Conservation (phyloP, 2,888 invertebrate species). For the Aethes cnicana region DNA sequence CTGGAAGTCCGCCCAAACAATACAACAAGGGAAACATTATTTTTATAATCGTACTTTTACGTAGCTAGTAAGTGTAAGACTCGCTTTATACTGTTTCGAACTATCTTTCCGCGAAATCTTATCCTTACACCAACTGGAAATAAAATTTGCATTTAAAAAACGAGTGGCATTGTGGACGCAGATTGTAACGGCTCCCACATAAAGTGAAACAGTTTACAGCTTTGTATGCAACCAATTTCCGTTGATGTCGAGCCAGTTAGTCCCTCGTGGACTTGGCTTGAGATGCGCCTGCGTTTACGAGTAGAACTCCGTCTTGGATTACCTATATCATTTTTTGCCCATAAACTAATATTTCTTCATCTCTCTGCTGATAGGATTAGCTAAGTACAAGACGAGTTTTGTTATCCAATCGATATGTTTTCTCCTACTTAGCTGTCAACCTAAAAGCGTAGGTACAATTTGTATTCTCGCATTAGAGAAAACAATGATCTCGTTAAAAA, state of each 20-base stretch:
- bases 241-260: conserved; percentile 49
- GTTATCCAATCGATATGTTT: no score
- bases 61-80: conserved; percentile 4
- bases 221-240: conserved; percentile 48
- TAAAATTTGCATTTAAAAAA: conserved; percentile 34
- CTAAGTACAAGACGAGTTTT: no score
- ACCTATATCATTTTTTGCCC: no score
- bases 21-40: conserved; percentile 7
- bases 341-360: no score
- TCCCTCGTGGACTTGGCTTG: conserved; percentile 5
- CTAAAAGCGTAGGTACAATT: no score
- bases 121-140: conserved; percentile 25
- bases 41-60: no score
- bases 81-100: conserved; percentile 14
- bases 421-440: no score
- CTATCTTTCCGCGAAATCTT: conserved; percentile 11
- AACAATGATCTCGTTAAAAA: neutral
- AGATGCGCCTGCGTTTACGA: no score
- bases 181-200: conserved; percentile 40
- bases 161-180: conserved; percentile 32
- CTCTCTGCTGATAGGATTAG: no score
- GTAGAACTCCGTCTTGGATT: no score
- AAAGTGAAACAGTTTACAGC: conserved; percentile 47
- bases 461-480: no score
- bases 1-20: conserved; percentile 1